Conservation (phyloP, 2,797 vertebrate genomes). For the Caiman crocodilus region DNA sequence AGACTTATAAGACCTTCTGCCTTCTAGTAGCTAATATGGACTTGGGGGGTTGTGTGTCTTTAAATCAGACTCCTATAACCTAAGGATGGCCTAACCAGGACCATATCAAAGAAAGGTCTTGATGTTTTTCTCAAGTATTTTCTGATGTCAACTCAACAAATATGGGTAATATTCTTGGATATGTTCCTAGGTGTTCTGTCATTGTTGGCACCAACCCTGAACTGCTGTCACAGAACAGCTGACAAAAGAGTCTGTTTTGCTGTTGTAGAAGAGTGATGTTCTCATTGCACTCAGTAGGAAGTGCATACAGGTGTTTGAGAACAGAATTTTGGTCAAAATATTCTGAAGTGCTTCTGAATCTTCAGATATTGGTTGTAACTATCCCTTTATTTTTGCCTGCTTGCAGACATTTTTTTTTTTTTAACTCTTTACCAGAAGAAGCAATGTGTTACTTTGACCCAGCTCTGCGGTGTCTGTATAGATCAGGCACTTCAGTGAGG, state of each 20-base stretch:
- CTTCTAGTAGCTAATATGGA: not conserved
- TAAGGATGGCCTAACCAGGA: not conserved
- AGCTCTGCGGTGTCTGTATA: no score
- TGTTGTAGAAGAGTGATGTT: not conserved
- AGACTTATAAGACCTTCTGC: not conserved
- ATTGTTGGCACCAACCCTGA: not conserved
- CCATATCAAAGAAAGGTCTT: not conserved
- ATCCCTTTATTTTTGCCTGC: not conserved
- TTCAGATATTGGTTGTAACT: not conserved
- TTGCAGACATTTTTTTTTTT: no score
- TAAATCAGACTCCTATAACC: not conserved
- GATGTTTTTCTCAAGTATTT: not conserved
- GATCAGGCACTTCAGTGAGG: no score
- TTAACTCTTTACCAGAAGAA: no score
- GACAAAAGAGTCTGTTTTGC: not conserved
- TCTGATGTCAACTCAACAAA: not conserved
- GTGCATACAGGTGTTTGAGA: not conserved
- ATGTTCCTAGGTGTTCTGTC: not conserved
- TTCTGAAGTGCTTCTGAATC: not conserved
- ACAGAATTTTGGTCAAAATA: not conserved
- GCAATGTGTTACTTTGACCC: no score
- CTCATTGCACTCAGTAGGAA: not conserved
- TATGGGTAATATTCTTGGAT: not conserved
- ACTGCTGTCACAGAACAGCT: not conserved
- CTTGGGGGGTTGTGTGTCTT: not conserved